Evolutionary conservation across 2,888 invertebrate species (phyloP).

Genomic region (Mesorhabditis spiculigera): DNA sequence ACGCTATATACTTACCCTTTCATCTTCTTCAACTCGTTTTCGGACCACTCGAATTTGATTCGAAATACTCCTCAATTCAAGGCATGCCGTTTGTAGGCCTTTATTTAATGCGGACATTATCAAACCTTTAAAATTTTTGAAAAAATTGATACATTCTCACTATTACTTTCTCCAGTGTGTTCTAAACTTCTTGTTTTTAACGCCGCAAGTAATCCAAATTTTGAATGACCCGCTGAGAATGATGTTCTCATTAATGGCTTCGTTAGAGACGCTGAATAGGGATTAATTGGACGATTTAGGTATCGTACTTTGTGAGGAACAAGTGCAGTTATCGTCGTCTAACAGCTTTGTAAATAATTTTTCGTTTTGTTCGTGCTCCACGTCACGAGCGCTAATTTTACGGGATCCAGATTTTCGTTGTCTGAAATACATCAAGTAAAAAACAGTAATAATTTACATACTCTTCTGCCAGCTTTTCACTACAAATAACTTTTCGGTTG

Average conservation of each 20-base stretch:
- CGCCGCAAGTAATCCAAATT: neutral
- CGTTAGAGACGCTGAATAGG: neutral
- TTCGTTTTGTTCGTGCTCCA: neutral
- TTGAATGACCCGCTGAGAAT: neutral
- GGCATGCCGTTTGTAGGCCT: conserved; percentile 43
- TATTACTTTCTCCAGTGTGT: neutral
- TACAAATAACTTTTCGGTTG: conserved; percentile 20
- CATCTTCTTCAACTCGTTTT: conserved; percentile 42
- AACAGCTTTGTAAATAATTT: neutral
- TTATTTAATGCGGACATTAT: conserved; percentile 27
- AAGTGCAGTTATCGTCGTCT: neutral
- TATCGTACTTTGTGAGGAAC: neutral
- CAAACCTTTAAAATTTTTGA: conserved; percentile 8
- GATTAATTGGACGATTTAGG: neutral
- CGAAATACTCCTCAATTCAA: conserved; percentile 40
- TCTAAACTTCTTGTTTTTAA: neutral
- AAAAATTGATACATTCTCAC: neutral
- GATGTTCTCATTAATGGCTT: neutral
- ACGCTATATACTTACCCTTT: conserved; percentile 25
- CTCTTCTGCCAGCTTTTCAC: too few relatives aligned
- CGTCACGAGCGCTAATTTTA: too few relatives aligned
- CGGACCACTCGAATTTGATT: conserved; percentile 38
- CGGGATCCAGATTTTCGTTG: too few relatives aligned
- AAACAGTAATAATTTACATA: too few relatives aligned
- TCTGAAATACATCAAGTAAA: too few relatives aligned